Conservation (phyloP, 2,888 invertebrate species). For the Eristalis tenax region DNA sequence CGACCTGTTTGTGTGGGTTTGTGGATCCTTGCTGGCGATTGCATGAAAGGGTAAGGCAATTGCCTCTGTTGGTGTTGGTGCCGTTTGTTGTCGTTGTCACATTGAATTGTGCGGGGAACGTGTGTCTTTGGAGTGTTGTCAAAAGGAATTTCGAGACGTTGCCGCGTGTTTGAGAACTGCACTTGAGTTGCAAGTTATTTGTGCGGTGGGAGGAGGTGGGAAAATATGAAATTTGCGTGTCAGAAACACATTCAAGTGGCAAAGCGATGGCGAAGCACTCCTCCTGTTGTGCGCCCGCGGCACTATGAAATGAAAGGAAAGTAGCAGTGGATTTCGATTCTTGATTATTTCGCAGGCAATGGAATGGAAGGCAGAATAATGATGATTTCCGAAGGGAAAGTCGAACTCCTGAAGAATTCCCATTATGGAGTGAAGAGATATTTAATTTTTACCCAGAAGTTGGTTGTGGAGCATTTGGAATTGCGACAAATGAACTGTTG, state of each 20-base stretch:
- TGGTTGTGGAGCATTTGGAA: not conserved
- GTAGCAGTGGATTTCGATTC: not conserved
- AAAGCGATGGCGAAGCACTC: constrained; percentile 26
- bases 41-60: constrained; percentile 32
- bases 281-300: not conserved
- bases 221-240: constrained; percentile 59
- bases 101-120: constrained; percentile 6
- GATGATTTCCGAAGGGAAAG: not conserved
- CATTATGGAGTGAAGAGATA: not conserved
- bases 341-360: not conserved
- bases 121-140: constrained; percentile 34
- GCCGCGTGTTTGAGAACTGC: constrained; percentile 22
- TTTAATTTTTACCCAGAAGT: not conserved
- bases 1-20: not conserved
- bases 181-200: constrained; percentile 50
- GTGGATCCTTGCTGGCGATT: constrained; percentile 31
- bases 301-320: constrained; percentile 20
- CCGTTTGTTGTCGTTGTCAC: not conserved
- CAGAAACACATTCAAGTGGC: constrained; percentile 30
- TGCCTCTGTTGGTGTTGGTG: not conserved
- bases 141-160: constrained; percentile 25
- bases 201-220: not conserved
- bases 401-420: not conserved
- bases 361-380: not conserved
- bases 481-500: not conserved